These are phyloP conservation scores for Lepilemur septentrionalis DNA, from an alignment of 2,797 vertebrate genomes.

Conservation along the genomic window DNA sequence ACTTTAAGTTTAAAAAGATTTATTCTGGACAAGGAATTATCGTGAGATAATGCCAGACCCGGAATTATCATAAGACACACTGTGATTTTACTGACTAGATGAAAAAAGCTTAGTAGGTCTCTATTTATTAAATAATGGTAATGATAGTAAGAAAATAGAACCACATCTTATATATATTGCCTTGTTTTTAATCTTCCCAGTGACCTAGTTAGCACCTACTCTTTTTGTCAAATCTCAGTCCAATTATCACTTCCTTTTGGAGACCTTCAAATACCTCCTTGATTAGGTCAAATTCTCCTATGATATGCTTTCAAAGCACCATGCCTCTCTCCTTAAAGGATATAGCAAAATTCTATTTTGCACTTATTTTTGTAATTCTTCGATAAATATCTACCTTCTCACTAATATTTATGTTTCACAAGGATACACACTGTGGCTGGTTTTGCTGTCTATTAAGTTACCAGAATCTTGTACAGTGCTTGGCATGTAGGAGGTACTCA, in stretches of 20 bases:
- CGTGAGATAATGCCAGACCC: background rate
- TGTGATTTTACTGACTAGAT: constrained; percentile 5
- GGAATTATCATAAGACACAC: background rate
- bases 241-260: constrained; percentile 7
- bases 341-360: background rate
- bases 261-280: background rate
- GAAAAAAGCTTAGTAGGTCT: background rate
- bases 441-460: background rate
- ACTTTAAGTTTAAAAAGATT: constrained; percentile 10
- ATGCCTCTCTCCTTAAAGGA: background rate
- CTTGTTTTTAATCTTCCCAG: background rate
- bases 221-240: constrained; percentile 8
- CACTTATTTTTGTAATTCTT: background rate
- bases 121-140: background rate
- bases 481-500: background rate
- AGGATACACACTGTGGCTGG: background rate
- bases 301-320: constrained; percentile 11
- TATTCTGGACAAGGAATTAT: background rate
- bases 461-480: background rate
- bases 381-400: background rate
- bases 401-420: background rate
- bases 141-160: background rate
- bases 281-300: background rate
- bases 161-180: background rate
- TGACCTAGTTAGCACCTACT: constrained; percentile 24